Evolutionary conservation across 1,140 invertebrate genomes (phyloP).

Genomic region (Bactericera cockerelli): DNA sequence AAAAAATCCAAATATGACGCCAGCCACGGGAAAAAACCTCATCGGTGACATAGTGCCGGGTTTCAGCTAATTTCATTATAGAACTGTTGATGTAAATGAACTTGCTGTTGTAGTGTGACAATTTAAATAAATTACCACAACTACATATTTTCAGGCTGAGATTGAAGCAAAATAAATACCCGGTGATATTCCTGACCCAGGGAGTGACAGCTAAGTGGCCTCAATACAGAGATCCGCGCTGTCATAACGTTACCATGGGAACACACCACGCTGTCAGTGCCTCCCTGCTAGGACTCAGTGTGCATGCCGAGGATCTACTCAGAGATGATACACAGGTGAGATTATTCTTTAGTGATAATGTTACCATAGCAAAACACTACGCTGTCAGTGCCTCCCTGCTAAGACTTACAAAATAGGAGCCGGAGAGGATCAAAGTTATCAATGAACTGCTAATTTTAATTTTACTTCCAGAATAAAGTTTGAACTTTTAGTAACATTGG

Average conservation of each 20-base stretch:
- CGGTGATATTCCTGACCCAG: constrained; percentile 82
- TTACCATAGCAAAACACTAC: constrained; percentile 66
- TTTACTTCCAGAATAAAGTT: too few species aligned
- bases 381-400: constrained; percentile 61
- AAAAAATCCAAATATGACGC: too few species aligned
- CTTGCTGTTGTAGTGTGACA: too few species aligned
- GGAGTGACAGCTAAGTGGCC: constrained; percentile 65
- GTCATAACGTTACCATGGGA: constrained; percentile 61
- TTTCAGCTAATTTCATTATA: too few species aligned
- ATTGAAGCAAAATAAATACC: constrained; percentile 88
- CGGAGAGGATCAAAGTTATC: not conserved
- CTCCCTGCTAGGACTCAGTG: constrained; percentile 73
- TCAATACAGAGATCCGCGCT: constrained; percentile 67
- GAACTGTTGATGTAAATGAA: too few species aligned
- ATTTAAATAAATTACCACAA: too few species aligned
- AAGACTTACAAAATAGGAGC: too few species aligned
- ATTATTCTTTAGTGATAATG: constrained; percentile 44
- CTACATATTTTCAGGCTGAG: constrained; percentile 43
- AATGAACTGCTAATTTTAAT: not conserved
- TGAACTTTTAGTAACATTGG: too few species aligned
- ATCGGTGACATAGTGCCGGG: too few species aligned
- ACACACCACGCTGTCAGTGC: constrained; percentile 62
- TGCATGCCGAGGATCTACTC: constrained; percentile 80
- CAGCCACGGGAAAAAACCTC: too few species aligned
- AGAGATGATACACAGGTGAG: constrained; percentile 50